Evolutionary conservation across 1,140 invertebrate genomes (phyloP).

Genomic region (Caligus rogercresseyi): DNA sequence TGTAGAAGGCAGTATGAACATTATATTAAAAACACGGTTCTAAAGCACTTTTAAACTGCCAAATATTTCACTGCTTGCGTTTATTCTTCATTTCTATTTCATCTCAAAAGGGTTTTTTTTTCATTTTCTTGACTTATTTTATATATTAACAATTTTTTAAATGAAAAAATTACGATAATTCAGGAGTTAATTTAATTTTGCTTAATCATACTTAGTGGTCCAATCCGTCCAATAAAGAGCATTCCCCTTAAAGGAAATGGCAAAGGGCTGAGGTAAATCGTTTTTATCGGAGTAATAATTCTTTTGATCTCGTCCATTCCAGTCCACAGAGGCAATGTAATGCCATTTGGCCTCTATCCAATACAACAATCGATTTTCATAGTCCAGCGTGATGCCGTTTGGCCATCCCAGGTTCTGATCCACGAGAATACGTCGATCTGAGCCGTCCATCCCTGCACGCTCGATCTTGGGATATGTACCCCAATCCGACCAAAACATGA

Average conservation of each 20-base stretch:
- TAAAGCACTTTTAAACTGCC: too few relatives aligned
- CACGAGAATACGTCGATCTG: constrained; percentile 25
- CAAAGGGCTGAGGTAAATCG: constrained; percentile 33
- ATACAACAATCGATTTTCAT: constrained; percentile 55
- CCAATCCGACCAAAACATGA: constrained; percentile 43
- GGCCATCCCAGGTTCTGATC: constrained; percentile 40
- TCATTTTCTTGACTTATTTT: too few relatives aligned
- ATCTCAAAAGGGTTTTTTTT: too few relatives aligned
- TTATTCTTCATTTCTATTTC: too few relatives aligned
- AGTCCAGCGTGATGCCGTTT: constrained; percentile 69
- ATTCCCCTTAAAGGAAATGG: constrained; percentile 36
- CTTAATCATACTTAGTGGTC: constrained; percentile 39
- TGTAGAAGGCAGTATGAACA: too few relatives aligned
- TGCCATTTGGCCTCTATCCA: constrained; percentile 80
- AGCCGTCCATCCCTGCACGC: constrained; percentile 32
- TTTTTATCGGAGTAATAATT: constrained; percentile 38
- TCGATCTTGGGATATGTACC: constrained; percentile 27
- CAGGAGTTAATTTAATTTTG: too few relatives aligned
- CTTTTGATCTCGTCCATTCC: constrained; percentile 58
- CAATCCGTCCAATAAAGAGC: constrained; percentile 38
- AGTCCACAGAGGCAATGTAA: constrained; percentile 61
- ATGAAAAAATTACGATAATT: too few relatives aligned
- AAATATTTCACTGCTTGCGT: too few relatives aligned
- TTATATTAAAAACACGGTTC: too few relatives aligned
- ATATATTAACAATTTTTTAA: too few relatives aligned